Evolutionary conservation across 2,797 vertebrate genomes (phyloP).

Genomic region (Bovichtus diacanthus): DNA sequence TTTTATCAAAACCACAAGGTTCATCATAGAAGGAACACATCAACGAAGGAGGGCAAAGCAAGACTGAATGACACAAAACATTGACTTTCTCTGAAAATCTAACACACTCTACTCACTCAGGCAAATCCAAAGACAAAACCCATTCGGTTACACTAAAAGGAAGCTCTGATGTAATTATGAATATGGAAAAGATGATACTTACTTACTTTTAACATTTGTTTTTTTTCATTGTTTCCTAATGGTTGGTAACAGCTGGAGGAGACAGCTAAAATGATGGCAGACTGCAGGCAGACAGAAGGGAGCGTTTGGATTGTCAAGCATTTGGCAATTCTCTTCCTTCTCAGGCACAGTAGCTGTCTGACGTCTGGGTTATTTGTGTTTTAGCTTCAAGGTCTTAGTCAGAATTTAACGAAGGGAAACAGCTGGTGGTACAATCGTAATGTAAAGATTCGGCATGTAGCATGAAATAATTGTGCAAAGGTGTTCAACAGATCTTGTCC

Average conservation of each 20-base stretch:
- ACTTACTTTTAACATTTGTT: conserved; percentile 18
- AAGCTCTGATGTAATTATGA: conserved; percentile 30
- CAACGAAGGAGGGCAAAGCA: conserved; percentile 10
- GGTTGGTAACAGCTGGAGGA: conserved; percentile 48
- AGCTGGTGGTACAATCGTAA: conserved; percentile 40
- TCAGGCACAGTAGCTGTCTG: conserved; percentile 28
- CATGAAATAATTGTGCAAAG: neutral
- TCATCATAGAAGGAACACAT: conserved; percentile 31
- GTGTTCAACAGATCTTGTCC: conserved; percentile 9
- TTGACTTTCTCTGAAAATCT: conserved; percentile 24
- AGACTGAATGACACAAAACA: conserved; percentile 33
- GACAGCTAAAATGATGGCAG: conserved; percentile 48
- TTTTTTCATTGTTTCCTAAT: conserved; percentile 37
- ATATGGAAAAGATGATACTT: conserved; percentile 16
- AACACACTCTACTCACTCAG: conserved; percentile 13
- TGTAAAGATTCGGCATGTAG: conserved; percentile 23
- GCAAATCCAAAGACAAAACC: conserved; percentile 28
- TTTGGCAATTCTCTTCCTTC: conserved; percentile 28
- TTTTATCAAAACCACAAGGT: conserved; percentile 38
- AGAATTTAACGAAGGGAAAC: conserved; percentile 27
- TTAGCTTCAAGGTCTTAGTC: conserved; percentile 31
- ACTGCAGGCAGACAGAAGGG: conserved; percentile 43
- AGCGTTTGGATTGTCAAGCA: conserved; percentile 40
- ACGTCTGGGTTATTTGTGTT: conserved; percentile 39
- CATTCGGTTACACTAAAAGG: neutral